phyloP scores from a whole-genome alignment of 2,113 vertebrate genomes.

The Chrysochloris asiatica region DNA sequence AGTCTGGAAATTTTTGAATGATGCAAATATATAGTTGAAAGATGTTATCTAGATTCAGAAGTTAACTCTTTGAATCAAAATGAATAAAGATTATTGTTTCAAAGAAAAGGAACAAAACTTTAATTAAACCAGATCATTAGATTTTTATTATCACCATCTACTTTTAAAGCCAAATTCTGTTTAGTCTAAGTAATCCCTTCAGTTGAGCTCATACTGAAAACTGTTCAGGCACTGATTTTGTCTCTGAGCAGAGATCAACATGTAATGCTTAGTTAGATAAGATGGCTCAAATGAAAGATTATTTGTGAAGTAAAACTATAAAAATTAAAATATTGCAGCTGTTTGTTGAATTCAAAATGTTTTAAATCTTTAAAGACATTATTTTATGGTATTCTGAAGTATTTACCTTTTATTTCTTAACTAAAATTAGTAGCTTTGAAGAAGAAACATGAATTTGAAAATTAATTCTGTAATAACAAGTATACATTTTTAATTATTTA shows the following conservation, averaged over 20 bases:
- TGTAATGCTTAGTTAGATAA: neutral
- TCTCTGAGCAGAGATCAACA: too few relatives aligned
- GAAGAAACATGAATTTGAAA: slow-evolving; percentile 29
- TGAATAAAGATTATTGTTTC: neutral
- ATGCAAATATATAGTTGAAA: slow-evolving; percentile 14
- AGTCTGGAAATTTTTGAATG: slow-evolving; percentile 18
- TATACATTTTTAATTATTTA: slow-evolving; percentile 31
- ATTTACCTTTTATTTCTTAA: slow-evolving; percentile 54
- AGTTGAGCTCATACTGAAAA: slow-evolving; percentile 30
- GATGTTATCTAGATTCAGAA: slow-evolving; percentile 33
- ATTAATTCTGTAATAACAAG: slow-evolving; percentile 43
- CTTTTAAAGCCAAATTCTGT: slow-evolving; percentile 15
- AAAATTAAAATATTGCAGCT: slow-evolving; percentile 16
- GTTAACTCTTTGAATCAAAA: slow-evolving; percentile 5
- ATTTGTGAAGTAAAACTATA: slow-evolving; percentile 19
- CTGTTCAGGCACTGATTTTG: neutral
- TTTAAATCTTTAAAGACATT: neutral
- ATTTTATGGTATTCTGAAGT: slow-evolving; percentile 10
- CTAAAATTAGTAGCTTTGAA: slow-evolving; percentile 34
- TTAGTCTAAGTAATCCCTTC: slow-evolving; percentile 6
- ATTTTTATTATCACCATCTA: neutral
- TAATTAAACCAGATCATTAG: slow-evolving; percentile 12
- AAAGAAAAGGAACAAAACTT: neutral
- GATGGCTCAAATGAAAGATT: slow-evolving; percentile 15
- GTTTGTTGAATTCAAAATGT: slow-evolving; percentile 39